A percentile compares a stretch with the other conserved stretches of the same genome.
phyloP scores from a whole-genome alignment of 2,888 invertebrate species.

The Silvanus unidentatus region DNA sequence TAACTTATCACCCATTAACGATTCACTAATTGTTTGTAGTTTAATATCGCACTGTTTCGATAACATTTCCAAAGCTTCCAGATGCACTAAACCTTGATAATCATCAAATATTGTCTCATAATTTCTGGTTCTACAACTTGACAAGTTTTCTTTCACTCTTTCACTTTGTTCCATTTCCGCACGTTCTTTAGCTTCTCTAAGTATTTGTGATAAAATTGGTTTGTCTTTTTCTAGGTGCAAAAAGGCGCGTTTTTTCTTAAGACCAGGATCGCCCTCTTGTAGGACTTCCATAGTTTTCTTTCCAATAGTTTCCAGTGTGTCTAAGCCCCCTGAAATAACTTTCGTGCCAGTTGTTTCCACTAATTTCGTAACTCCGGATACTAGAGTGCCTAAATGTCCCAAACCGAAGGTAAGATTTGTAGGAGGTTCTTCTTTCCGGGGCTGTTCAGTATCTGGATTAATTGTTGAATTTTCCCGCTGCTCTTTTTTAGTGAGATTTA shows the following conservation, averaged over 20 bases:
- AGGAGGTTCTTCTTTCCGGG: slow-evolving; percentile 1
- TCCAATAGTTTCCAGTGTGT: slow-evolving; percentile 87
- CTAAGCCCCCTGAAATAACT: slow-evolving; percentile 73
- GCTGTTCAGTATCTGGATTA: not conserved
- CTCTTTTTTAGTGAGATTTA: slow-evolving; percentile 37
- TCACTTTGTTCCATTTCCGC: slow-evolving; percentile 51
- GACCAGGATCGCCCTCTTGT: slow-evolving; percentile 86
- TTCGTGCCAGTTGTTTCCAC: slow-evolving; percentile 57
- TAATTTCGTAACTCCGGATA: slow-evolving; percentile 66
- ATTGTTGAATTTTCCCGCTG: slow-evolving; percentile 18
- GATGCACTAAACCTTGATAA: slow-evolving; percentile 79
- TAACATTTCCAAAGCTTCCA: slow-evolving; percentile 88
- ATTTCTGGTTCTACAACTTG: slow-evolving; percentile 42
- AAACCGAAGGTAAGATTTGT: slow-evolving; percentile 27
- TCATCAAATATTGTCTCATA: slow-evolving; percentile 82
- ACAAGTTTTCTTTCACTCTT: slow-evolving; percentile 7
- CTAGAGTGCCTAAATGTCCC: slow-evolving; percentile 57
- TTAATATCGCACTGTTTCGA: slow-evolving; percentile 75
- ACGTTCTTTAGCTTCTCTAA: slow-evolving; percentile 67
- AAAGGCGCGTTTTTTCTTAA: slow-evolving; percentile 71
- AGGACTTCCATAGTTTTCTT: slow-evolving; percentile 92
- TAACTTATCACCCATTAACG: slow-evolving; percentile 54
- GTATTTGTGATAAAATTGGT: slow-evolving; percentile 56
- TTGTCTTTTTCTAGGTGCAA: slow-evolving; percentile 57
- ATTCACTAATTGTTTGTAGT: slow-evolving; percentile 54